Base-by-base conservation (phyloP, 1,140 invertebrate genomes). In the Druon quercuslanigerum region DNA sequence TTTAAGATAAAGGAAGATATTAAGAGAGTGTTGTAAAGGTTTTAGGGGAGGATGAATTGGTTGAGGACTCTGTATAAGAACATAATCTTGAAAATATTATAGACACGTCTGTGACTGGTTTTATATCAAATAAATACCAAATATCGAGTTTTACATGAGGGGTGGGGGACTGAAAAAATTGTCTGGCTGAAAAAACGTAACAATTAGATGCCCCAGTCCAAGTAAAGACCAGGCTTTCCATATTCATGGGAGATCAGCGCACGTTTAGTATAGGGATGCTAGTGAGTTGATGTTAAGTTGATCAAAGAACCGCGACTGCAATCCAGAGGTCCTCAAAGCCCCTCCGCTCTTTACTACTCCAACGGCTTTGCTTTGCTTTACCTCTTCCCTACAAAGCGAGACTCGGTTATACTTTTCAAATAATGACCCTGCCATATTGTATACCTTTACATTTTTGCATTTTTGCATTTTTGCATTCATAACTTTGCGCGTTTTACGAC, bases 361-460 rank as follows among this genome's bases (percentile, higher is more conserved):
- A 88, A 85, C 86, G 84, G 25, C 25, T 33, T 33, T 33, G 25
- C 25, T 33, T 33, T 33, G 83, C 83, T 79, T 80, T 80, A 79
- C 71, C 73, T 74, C 16, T 46, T 71, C 72, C 16, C 40, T 50
- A 57, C 50, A 66, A 66, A 54, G 46, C 51, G 20, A 78, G 51
- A 50, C 60, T 75, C 84, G 83, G 83, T 84, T 86, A 84, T 89
- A 86, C 87, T 86, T 88, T 89, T 89, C 84, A 83, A 88, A 89
- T 90, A 90, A 90, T 88, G 87, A 90, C 79, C 85, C 82, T 76
- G 76, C 84, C 85, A 85, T 88, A 88, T 88, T 88, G 88, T 89
- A 89, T 90, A 90, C 83, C 82, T 90, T 89, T 88, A 86, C 88
- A 89, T 89, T 87, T 89, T 86, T 89, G 79, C 87, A 88, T 86